Evolutionary conservation across 2,888 invertebrate species (phyloP).

Genomic region (Ormyrus thymus): DNA sequence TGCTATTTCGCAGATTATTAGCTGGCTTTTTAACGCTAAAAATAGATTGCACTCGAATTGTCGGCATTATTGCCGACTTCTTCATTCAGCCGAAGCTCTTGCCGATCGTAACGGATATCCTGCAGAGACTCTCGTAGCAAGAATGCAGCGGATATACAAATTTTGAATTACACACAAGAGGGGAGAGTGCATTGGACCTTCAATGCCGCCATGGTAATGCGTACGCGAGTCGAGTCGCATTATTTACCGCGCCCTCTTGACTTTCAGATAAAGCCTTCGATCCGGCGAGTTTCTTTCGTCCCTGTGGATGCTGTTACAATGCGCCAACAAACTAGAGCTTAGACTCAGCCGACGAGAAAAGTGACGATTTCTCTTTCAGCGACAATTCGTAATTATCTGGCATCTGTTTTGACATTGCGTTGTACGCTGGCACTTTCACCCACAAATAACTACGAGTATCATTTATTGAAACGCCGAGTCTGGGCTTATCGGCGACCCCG

Average conservation of each 20-base stretch:
- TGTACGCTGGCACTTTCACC: conserved; percentile 14
- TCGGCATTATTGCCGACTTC: no score
- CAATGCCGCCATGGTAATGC: conserved; percentile 52
- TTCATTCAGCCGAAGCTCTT: no score
- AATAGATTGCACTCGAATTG: no score
- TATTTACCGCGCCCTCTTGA: conserved; percentile 51
- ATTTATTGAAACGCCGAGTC: conserved; percentile 20
- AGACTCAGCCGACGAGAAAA: not conserved
- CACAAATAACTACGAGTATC: conserved; percentile 15
- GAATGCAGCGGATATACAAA: conserved; percentile 36
- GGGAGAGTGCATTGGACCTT: conserved; percentile 40
- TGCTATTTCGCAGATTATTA: no score
- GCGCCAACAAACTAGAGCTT: not conserved
- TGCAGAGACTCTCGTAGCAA: no score
- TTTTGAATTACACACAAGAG: conserved; percentile 30
- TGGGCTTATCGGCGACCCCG: conserved; percentile 13
- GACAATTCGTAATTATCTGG: conserved; percentile 13
- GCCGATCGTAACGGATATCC: no score
- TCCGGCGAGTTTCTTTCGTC: not conserved
- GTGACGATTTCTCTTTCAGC: conserved; percentile 17
- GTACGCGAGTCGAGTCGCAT: conserved; percentile 30
- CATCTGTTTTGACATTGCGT: conserved; percentile 17
- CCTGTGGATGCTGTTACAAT: not conserved
- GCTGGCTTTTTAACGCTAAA: no score
- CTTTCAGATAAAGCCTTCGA: conserved; percentile 50